These are phyloP conservation scores for Perca fluviatilis DNA, from an alignment of 2,113 vertebrate species.

Conservation along the genomic window DNA sequence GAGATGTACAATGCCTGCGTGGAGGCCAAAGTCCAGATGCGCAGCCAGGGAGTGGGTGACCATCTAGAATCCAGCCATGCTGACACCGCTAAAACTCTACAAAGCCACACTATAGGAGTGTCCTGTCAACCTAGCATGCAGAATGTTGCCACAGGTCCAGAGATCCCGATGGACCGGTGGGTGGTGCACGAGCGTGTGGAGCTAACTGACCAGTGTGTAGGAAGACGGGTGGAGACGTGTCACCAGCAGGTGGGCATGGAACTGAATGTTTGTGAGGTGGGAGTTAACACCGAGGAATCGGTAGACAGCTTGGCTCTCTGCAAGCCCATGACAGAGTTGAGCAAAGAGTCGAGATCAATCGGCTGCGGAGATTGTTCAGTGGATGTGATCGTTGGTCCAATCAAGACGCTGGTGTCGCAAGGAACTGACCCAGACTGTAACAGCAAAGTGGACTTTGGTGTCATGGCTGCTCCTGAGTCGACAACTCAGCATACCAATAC, in stretches of 20 bases:
- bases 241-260: constrained; percentile 84
- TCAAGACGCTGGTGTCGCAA: constrained; percentile 79
- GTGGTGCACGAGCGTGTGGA: constrained; percentile 86
- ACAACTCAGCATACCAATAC: constrained; percentile 86
- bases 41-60: constrained; percentile 88
- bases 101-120: constrained; percentile 77
- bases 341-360: constrained; percentile 81
- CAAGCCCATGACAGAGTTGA: constrained; percentile 28
- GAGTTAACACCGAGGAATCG: constrained; percentile 88
- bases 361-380: constrained; percentile 92
- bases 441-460: constrained; percentile 77
- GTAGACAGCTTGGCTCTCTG: constrained; percentile 48
- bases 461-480: constrained; percentile 86
- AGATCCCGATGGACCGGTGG: constrained; percentile 89
- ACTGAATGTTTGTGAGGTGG: constrained; percentile 80
- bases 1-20: constrained; percentile 85
- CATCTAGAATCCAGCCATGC: constrained; percentile 79
- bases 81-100: constrained; percentile 75
- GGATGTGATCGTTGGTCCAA: constrained; percentile 80
- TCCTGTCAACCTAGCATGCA: constrained; percentile 82
- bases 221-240: constrained; percentile 68
- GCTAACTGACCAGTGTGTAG: constrained; percentile 82
- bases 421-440: constrained; percentile 82
- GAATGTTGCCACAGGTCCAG: constrained; percentile 81
- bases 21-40: constrained; percentile 85